Percentiles rank a stretch among this genome's conserved stretches.
phyloP scores from a whole-genome alignment of 2,888 invertebrate genomes.

The Drosophila meridionalis region DNA sequence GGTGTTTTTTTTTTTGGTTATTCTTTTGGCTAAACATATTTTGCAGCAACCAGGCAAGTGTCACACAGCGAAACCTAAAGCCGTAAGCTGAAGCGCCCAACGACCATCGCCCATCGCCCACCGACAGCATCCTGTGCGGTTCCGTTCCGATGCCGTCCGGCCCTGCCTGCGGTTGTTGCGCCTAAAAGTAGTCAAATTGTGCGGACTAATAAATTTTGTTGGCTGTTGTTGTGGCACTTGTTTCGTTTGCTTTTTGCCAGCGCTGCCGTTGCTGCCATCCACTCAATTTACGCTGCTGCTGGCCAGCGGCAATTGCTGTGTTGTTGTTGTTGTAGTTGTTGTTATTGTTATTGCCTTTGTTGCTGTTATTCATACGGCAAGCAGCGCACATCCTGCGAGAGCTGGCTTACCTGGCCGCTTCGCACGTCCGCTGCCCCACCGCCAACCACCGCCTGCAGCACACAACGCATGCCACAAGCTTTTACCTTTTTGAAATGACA shows the following conservation, averaged over 20 bases:
- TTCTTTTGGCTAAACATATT: constrained; percentile 70
- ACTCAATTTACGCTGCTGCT: constrained; percentile 76
- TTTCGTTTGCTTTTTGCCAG: constrained; percentile 57
- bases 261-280: constrained; percentile 46
- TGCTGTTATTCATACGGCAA: constrained; percentile 72
- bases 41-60: constrained; percentile 57
- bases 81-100: constrained; percentile 36
- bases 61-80: constrained; percentile 51
- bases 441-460: constrained; percentile 5
- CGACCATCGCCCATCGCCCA: background rate
- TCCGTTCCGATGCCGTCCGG: constrained; percentile 32
- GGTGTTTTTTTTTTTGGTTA: constrained; percentile 19
- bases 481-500: constrained; percentile 82
- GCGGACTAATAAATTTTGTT: constrained; percentile 80
- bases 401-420: constrained; percentile 51
- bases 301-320: constrained; percentile 73
- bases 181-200: constrained; percentile 80
- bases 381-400: constrained; percentile 59
- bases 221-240: constrained; percentile 76
- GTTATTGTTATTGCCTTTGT: constrained; percentile 38
- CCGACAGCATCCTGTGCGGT: constrained; percentile 36
- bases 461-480: constrained; percentile 66
- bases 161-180: constrained; percentile 78
- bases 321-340: background rate
- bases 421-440: constrained; percentile 41